Base-by-base conservation (phyloP, 2,888 invertebrate species). In the Belgica antarctica region DNA sequence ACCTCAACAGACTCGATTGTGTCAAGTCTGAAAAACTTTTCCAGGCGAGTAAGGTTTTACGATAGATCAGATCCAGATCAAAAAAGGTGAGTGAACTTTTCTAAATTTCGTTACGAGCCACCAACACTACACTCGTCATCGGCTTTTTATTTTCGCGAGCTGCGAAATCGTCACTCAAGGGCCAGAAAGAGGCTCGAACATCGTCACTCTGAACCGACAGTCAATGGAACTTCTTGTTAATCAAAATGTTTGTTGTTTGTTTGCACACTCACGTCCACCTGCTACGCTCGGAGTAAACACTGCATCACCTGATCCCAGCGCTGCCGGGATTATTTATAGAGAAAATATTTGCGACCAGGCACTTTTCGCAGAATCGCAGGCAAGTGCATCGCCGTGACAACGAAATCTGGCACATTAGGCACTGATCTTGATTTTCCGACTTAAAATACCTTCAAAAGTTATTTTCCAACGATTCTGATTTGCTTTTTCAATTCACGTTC, bases 21-120 rank as follows among this genome's bases (percentile, higher is more conserved):
- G 10, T 2, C 63, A 15, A 46, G 41, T 8, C 12, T 68, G 12
- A 68, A 68, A 57, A 68, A 34, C 19, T 68, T 52, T 15, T 68
- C 68, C 12, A 57, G 52, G 47, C 28, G 68, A 17, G 68, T 68
- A 5, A 17, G 24, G 24, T 68, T 68, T 57, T 68, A 68, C 10
- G 68, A 68, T 57, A 28, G 68, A 12, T 68, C 68, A 1, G 68
- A 57, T n/a, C 52, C 68, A 12, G 31, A 31, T 19, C n/a, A n/a
- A n/a, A n/a, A n/a, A n/a, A 34, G 5, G 34, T 28, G 17, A 27
- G 57, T 68, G n/a, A n/a, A n/a, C n/a, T n/a, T n/a, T n/a, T n/a
- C n/a, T n/a, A n/a, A n/a, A n/a, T n/a, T n/a, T 19, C 34, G 24
- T 12, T 36, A 62, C 15, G 62, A 66, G 8, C 66, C 12, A 22